Conservation (phyloP, 2,113 vertebrate species). For the Caracal caracal region DNA sequence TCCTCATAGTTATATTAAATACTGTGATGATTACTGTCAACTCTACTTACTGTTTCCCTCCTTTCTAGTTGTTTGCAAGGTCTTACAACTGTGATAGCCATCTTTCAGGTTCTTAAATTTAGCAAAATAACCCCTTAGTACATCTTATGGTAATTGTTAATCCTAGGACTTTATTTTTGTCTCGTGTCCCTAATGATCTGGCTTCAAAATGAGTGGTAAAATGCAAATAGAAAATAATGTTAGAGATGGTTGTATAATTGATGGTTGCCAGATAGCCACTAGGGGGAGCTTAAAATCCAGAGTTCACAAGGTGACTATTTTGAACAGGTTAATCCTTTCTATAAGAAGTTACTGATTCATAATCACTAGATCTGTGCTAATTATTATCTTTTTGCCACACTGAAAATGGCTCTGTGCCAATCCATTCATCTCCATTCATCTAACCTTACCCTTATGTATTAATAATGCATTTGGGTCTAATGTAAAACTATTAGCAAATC, state of each 20-base stretch:
- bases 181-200: background rate
- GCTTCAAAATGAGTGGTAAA: background rate
- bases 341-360: background rate
- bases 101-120: conserved; percentile 3
- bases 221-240: conserved; percentile 16
- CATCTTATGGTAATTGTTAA: background rate
- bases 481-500: conserved; percentile 26
- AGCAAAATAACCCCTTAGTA: conserved; percentile 2
- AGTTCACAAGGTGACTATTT: conserved; percentile 1
- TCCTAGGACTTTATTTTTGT: background rate
- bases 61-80: background rate
- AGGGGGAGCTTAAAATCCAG: conserved; percentile 44
- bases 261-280: conserved; percentile 8
- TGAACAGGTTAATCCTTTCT: background rate
- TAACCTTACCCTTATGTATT: background rate
- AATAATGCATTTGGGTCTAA: background rate
- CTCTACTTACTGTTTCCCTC: background rate
- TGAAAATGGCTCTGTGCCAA: background rate
- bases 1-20: conserved; percentile 10
- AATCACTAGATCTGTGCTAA: background rate
- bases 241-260: background rate
- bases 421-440: background rate
- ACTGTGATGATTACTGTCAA: background rate
- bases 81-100: conserved; percentile 6
- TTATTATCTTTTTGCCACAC: background rate